These are phyloP conservation scores for Heterodera schachtii DNA, from an alignment of 1,140 invertebrate genomes.

Conservation along the genomic window DNA sequence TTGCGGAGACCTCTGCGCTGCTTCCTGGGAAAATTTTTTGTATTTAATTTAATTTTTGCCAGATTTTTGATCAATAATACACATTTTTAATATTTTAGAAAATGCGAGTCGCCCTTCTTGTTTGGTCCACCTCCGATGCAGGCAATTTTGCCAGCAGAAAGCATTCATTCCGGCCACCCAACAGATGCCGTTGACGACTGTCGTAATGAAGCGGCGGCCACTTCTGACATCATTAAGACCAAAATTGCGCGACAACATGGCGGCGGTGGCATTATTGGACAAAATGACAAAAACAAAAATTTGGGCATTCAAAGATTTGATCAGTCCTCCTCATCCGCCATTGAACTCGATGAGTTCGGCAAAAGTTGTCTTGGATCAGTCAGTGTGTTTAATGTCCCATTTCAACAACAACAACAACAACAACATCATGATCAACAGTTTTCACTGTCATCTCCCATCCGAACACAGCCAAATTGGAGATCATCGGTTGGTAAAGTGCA, in stretches of 20 bases:
- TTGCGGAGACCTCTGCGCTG: no score
- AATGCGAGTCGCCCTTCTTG: slow-evolving; percentile 13
- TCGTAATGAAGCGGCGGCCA: background rate
- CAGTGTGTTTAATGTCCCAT: background rate
- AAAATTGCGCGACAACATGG: background rate
- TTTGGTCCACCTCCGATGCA: slow-evolving; percentile 21
- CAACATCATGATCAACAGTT: background rate
- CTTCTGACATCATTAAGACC: background rate
- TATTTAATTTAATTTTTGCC: background rate
- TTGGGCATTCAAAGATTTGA: background rate
- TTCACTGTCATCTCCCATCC: no score
- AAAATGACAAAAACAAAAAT: background rate
- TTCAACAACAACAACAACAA: background rate
- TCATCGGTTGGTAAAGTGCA: no score
- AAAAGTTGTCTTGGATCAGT: background rate
- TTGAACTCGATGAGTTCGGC: background rate
- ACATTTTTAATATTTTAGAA: background rate
- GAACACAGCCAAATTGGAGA: no score
- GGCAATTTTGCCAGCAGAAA: background rate
- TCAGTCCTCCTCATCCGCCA: background rate
- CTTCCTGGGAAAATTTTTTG: background rate
- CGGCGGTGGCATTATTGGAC: background rate
- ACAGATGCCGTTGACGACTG: background rate
- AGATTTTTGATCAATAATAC: background rate
- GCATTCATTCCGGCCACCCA: background rate